Percentiles rank a stretch among this genome's conserved stretches.
Evolutionary conservation across 2,113 vertebrate genomes (phyloP).

Genomic region (Chaetura pelagica): DNA sequence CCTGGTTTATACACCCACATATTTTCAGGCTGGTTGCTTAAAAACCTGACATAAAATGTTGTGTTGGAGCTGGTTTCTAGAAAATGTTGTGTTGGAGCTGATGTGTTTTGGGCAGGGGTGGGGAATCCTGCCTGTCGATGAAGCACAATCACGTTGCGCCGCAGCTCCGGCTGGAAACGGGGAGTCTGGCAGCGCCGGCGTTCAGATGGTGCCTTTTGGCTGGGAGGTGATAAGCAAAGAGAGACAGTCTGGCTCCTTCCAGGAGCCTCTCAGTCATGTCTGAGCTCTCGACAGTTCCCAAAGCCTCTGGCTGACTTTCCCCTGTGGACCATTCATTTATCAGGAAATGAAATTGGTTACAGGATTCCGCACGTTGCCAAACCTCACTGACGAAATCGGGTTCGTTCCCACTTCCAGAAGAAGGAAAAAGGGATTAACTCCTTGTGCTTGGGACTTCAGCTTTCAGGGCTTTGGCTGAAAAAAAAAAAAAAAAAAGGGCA

Average conservation of each 20-base stretch:
- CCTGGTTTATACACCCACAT: not conserved
- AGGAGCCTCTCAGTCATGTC: conserved; percentile 73
- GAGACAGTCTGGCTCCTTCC: conserved; percentile 92
- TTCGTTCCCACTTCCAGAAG: conserved; percentile 65
- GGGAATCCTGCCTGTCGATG: not conserved
- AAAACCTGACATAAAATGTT: not conserved
- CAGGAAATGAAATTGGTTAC: conserved; percentile 85
- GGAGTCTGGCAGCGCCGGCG: conserved; percentile 68
- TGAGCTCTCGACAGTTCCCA: conserved; percentile 75
- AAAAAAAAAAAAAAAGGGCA: not conserved
- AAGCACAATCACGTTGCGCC: not conserved
- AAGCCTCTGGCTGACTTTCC: conserved; percentile 77
- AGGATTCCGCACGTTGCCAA: conserved; percentile 78
- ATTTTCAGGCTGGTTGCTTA: not conserved
- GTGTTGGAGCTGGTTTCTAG: not conserved
- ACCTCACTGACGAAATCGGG: conserved; percentile 78
- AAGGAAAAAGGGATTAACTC: conserved; percentile 55
- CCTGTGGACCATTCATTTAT: conserved; percentile 80
- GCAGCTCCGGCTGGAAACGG: not conserved
- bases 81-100: not conserved
- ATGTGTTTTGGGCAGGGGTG: not conserved
- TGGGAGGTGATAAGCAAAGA: conserved; percentile 83
- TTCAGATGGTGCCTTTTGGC: conserved; percentile 76
- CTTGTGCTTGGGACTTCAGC: not conserved
- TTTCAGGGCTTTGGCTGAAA: not conserved